These are phyloP conservation scores for Actinostola sp. DNA, from an alignment of 92 coral and sea anemone species.

Conservation along the genomic window DNA sequence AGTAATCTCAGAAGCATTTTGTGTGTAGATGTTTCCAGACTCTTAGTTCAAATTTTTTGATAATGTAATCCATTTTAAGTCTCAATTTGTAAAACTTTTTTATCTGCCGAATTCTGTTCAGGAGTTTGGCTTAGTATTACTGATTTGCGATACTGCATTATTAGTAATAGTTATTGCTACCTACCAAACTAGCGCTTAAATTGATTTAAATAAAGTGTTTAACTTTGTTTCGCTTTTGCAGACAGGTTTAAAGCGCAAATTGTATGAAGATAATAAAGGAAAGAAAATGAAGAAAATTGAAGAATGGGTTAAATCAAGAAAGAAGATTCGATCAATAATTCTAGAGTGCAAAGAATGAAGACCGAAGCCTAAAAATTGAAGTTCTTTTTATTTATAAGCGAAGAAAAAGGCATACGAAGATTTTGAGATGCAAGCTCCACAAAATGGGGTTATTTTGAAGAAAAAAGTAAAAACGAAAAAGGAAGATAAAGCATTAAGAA, in stretches of 20 bases:
- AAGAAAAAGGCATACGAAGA: slow-evolving; percentile 21
- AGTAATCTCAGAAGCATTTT: too few species aligned
- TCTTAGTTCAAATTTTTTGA: too few species aligned
- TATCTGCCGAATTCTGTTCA: too few species aligned
- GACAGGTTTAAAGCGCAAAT: slow-evolving; percentile 62
- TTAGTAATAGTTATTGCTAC: too few species aligned
- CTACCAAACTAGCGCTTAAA: background rate
- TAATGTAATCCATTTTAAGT: too few species aligned
- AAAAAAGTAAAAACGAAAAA: slow-evolving; percentile 7
- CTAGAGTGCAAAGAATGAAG: slow-evolving; percentile 28
- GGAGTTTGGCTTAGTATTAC: too few species aligned
- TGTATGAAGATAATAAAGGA: slow-evolving; percentile 65
- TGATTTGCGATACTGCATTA: too few species aligned
- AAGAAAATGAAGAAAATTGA: slow-evolving; percentile 59
- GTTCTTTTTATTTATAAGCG: slow-evolving; percentile 1
- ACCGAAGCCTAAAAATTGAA: slow-evolving; percentile 23
- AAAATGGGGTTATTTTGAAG: slow-evolving; percentile 17
- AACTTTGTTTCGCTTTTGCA: slow-evolving; percentile 64
- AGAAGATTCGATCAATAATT: slow-evolving; percentile 36
- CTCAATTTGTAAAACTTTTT: too few species aligned
- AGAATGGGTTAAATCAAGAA: slow-evolving; percentile 55
- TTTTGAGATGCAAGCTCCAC: slow-evolving; percentile 26
- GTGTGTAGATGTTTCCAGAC: too few species aligned
- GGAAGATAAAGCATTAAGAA: slow-evolving; percentile 22
- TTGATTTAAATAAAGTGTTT: slow-evolving; percentile 33